Evolutionary conservation across 2,888 invertebrate species (phyloP), one percentile per base, ranked within the genome.

Genomic region (Cerastis rubricosa): DNA sequence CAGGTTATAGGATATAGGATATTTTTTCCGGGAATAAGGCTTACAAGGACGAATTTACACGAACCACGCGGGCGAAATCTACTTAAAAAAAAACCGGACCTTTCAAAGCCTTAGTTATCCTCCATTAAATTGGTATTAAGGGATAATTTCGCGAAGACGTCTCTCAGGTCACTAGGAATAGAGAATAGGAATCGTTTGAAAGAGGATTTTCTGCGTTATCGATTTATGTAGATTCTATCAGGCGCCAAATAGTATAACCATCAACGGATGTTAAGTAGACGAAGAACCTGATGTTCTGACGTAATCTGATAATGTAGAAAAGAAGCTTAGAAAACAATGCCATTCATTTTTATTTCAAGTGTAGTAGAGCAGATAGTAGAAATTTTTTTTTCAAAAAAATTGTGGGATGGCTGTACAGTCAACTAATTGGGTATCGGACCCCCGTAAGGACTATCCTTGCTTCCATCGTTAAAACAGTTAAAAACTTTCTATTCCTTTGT

Each of bases 211-310:
- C 25, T 7, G 35, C 17, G 11, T 6, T 40, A 61, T 61, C 17
- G 35, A 51, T 25, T 45, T 74, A 75, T 74, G 22, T 25, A 74
- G 8, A 75, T 65, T 25, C 19, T 45, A 35, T 35, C 35, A 75
- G 74, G 0, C 9, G 9, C 9, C 1, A 7, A 63, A n/a, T 29
- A 49, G 43, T 17, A 14, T 40, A 9, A 9, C 1, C 22, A 17
- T 49, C 8, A 43, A 11, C 8, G 3, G 19, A 61, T 3, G 19
- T 22, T 11, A 61, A 3, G 3, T 1, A 11, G 7, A 4, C 11
- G 1, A 25, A 49, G 35, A 14, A 47, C 49, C 49, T 67, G 25
- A 12, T 71, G 29, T 47, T n/a, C n/a, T 35, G 29, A 19, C 19
- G 9, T 19, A 29, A 35, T 9, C 9, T 61, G 61, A 61, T 59